Base-by-base conservation (phyloP, 2,113 vertebrate species). In the Labrus mixtus region DNA sequence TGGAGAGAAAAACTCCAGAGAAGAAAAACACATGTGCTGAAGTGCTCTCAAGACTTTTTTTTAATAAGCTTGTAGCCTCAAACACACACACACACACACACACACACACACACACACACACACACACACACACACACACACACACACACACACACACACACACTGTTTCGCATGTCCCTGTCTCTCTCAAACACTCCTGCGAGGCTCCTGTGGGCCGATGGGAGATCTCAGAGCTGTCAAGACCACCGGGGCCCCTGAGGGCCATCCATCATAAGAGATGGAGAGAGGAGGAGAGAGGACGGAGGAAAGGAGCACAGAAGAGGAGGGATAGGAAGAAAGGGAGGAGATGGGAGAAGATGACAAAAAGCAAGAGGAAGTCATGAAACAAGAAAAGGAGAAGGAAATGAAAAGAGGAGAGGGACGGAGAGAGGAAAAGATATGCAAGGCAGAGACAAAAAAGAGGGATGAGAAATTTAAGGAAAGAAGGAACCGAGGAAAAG, bases 141-240 rank as follows among this genome's bases (percentile, higher is more conserved):
- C 65, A 57, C 56, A 68, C 33, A 51, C 22, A 63, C 58, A 39
- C 50, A 56, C 19, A 46, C 39, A 8, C 29, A 33, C 29, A 33
- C 29, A 33, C 4, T 6, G 4, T 12, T 22, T 43, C 12, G 9
- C 10, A 13, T 58, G 67, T 39, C 51, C 4, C 17, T 22, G 41
- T 59, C 16, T 13, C 12, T 10, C 12, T 13, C 12, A 10, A 43
- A 13, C 41, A 3, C 41, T 60, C 61, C 45, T 57, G 46, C 8
- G 62, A 45, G 59, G 36, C 68, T 71, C 76, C 56, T 16, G 43
- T 15, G 71, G 62, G 78, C 59, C 33, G 22, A 22, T 12, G 48
- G 22, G 46, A 68, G 66, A 73, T 81, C 75, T 74, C 22, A 0
- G 65, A 72, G 61, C 76, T 68, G 76, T 68, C 86, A 80, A 20